Conservation (phyloP, 2,797 vertebrate genomes). For the Labroides dimidiatus region DNA sequence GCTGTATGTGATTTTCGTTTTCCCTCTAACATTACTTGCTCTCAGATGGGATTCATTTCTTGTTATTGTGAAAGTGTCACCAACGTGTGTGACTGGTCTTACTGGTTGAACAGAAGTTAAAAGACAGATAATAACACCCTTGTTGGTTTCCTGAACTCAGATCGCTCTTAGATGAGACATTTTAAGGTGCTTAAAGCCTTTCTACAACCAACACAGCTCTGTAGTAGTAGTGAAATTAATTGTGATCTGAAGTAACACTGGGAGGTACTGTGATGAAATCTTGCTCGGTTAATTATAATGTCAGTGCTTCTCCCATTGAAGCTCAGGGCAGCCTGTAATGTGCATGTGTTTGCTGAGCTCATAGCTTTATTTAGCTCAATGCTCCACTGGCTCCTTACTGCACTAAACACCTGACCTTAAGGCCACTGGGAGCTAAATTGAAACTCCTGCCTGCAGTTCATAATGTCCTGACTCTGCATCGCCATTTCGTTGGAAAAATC, state of each 20-base stretch:
- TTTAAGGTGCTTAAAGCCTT: background rate
- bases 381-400: constrained; percentile 61
- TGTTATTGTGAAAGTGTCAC: constrained; percentile 45
- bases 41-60: constrained; percentile 45
- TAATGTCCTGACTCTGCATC: constrained; percentile 34
- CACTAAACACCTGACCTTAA: constrained; percentile 78
- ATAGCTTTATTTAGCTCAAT: constrained; percentile 83
- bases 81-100: constrained; percentile 40
- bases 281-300: constrained; percentile 33
- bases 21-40: constrained; percentile 23
- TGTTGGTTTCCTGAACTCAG: background rate
- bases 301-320: constrained; percentile 41
- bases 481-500: background rate
- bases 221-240: background rate
- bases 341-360: constrained; percentile 82
- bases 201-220: accelerated
- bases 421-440: constrained; percentile 67
- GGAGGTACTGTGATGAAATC: constrained; percentile 51
- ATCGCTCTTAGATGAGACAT: background rate
- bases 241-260: constrained; percentile 9
- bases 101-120: constrained; percentile 36
- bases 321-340: constrained; percentile 53
- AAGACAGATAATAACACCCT: background rate
- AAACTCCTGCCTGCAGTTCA: constrained; percentile 44
- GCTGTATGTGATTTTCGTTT: constrained; percentile 53